Percentiles rank a stretch among this genome's conserved stretches.
phyloP scores from a whole-genome alignment of 2,113 vertebrate species.

The Prunella fulvescens region DNA sequence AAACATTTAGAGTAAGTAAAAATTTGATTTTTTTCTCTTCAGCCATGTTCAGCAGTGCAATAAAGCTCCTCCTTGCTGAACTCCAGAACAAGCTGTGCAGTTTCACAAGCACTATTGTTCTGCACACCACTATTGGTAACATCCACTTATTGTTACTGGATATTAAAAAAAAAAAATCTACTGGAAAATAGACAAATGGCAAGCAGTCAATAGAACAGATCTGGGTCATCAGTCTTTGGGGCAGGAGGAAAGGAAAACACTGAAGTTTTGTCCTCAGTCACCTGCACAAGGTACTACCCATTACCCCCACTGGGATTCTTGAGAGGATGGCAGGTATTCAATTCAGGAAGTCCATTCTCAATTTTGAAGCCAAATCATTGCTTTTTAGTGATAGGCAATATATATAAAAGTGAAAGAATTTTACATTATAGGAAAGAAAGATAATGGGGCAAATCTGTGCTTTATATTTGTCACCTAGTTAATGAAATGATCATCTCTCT shows the following conservation, averaged over 20 bases:
- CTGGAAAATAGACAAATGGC: not conserved
- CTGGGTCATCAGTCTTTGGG: not conserved
- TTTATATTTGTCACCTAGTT: not conserved
- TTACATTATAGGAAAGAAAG: not conserved
- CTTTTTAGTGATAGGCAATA: not conserved
- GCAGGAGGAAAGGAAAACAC: not conserved
- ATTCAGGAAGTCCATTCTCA: not conserved
- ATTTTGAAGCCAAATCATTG: not conserved
- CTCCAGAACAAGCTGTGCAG: not conserved
- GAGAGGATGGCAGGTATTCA: not conserved
- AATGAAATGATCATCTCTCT: not conserved
- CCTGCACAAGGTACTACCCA: not conserved
- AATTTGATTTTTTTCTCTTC: conserved; percentile 7
- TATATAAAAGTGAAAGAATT: not conserved
- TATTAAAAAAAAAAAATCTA: not conserved
- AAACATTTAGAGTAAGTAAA: not conserved
- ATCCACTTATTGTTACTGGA: conserved; percentile 1
- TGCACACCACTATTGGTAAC: not conserved
- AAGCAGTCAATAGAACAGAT: not conserved
- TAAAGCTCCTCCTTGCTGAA: not conserved
- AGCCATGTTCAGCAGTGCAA: not conserved
- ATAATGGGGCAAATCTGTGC: not conserved
- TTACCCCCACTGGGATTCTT: not conserved
- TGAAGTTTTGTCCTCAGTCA: not conserved
- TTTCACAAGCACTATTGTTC: not conserved